Conservation (phyloP, 2,797 vertebrate species). For the Gymnoscopelus braueri region DNA sequence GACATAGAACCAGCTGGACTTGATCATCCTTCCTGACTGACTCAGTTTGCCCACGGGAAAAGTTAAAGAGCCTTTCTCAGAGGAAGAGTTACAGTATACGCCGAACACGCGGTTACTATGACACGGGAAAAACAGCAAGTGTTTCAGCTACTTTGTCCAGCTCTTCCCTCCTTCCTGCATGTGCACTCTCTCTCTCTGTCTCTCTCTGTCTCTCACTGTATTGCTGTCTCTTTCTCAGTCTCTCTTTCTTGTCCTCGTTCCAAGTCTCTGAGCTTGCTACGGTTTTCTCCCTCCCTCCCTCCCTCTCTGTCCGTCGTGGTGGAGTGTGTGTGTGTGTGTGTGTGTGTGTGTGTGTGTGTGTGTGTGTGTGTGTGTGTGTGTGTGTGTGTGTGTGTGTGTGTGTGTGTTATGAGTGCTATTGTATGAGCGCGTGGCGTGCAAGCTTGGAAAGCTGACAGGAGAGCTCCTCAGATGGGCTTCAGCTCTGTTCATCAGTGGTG, state of each 20-base stretch:
- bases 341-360: too few relatives aligned
- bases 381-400: constrained; percentile 53
- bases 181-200: constrained; percentile 9
- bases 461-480: constrained; percentile 86
- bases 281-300: constrained; percentile 63
- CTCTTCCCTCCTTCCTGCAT: constrained; percentile 8
- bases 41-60: constrained; percentile 34
- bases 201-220: constrained; percentile 4
- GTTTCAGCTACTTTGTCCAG: constrained; percentile 55
- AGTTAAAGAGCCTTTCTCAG: constrained; percentile 25
- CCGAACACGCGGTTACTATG: background rate
- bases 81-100: constrained; percentile 7
- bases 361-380: constrained; percentile 11
- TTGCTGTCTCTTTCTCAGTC: background rate
- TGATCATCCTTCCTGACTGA: constrained; percentile 87
- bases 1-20: constrained; percentile 98
- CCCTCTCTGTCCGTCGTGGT: constrained; percentile 31
- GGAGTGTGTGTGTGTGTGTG: constrained; percentile 1
- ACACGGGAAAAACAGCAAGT: constrained; percentile 18
- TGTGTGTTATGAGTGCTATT: constrained; percentile 10
- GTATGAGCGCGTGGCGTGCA: constrained; percentile 52
- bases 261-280: constrained; percentile 53
- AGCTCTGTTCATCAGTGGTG: constrained; percentile 81
- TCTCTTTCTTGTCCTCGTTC: constrained; percentile 34
- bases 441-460: constrained; percentile 87